These are phyloP conservation scores for Cosmia pyralina DNA, from an alignment of 2,888 invertebrate species.

Conservation along the genomic window DNA sequence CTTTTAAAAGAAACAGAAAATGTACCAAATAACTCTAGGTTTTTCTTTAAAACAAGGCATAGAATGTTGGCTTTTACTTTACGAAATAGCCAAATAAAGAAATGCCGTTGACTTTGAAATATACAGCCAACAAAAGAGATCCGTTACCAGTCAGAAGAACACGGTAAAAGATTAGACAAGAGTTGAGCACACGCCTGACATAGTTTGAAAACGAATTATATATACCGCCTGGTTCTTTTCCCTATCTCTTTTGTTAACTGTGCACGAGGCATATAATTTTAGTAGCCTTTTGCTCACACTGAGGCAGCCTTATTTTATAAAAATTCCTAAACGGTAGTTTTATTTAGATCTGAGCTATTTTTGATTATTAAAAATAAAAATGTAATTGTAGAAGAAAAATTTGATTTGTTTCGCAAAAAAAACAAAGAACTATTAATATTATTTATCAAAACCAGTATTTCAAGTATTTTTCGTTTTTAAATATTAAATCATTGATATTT, in stretches of 20 bases:
- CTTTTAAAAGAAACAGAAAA: no score
- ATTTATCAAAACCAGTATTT: constrained; percentile 19
- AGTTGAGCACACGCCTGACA: background rate
- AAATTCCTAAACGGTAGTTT: constrained; percentile 5
- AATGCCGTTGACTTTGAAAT: background rate
- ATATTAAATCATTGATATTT: constrained; percentile 5
- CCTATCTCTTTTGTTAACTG: background rate
- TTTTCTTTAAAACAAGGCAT: background rate
- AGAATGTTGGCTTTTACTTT: background rate
- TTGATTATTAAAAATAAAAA: constrained; percentile 3
- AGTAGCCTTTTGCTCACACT: background rate
- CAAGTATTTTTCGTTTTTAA: constrained; percentile 42
- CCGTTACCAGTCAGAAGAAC: background rate
- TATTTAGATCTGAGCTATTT: constrained; percentile 43
- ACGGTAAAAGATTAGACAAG: background rate
- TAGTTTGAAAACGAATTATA: background rate
- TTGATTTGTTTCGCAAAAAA: constrained; percentile 13
- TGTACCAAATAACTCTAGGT: no score
- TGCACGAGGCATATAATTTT: background rate
- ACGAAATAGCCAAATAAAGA: background rate
- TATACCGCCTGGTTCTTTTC: background rate
- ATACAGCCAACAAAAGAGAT: constrained; percentile 17
- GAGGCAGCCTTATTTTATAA: background rate
- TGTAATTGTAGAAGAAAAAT: background rate
- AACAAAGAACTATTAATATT: background rate